Evolutionary conservation across 2,797 vertebrate genomes (phyloP).

Genomic region (Kryptolebias ocellatus): DNA sequence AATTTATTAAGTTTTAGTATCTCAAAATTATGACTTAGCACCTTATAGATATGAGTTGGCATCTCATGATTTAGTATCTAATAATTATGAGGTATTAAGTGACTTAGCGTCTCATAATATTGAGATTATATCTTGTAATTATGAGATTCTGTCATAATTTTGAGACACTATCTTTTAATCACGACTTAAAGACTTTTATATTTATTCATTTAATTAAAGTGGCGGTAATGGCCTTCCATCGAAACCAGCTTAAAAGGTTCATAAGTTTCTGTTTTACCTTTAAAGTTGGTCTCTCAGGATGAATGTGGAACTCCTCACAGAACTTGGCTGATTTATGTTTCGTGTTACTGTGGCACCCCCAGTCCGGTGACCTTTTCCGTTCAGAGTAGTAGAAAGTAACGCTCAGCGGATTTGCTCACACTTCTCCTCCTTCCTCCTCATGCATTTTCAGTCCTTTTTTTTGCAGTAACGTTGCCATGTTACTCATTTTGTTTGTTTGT

Average conservation of each 20-base stretch:
- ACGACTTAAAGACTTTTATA: too few species aligned
- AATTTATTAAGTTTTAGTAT: not conserved
- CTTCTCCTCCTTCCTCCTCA: constrained; percentile 18
- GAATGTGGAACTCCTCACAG: constrained; percentile 71
- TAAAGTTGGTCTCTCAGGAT: constrained; percentile 67
- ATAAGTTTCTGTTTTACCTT: constrained; percentile 35
- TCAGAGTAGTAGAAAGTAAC: constrained; percentile 58
- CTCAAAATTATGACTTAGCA: too few species aligned
- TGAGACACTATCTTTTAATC: too few species aligned
- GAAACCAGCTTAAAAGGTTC: not conserved
- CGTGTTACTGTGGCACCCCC: constrained; percentile 50
- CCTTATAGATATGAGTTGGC: too few species aligned
- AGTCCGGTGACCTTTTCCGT: constrained; percentile 32
- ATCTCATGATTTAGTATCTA: too few species aligned
- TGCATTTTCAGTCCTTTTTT: constrained; percentile 48
- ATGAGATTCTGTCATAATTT: too few species aligned
- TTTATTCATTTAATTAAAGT: too few species aligned
- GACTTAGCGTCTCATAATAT: too few species aligned
- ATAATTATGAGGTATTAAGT: too few species aligned
- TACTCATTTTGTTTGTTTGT: constrained; percentile 43
- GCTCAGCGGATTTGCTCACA: constrained; percentile 67
- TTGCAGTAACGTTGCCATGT: constrained; percentile 58
- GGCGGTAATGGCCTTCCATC: too few species aligned
- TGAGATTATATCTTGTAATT: too few species aligned
- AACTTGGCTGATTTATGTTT: constrained; percentile 56